These are phyloP conservation scores for Neogale vison DNA, from an alignment of 2,113 vertebrate genomes.

Conservation along the genomic window DNA sequence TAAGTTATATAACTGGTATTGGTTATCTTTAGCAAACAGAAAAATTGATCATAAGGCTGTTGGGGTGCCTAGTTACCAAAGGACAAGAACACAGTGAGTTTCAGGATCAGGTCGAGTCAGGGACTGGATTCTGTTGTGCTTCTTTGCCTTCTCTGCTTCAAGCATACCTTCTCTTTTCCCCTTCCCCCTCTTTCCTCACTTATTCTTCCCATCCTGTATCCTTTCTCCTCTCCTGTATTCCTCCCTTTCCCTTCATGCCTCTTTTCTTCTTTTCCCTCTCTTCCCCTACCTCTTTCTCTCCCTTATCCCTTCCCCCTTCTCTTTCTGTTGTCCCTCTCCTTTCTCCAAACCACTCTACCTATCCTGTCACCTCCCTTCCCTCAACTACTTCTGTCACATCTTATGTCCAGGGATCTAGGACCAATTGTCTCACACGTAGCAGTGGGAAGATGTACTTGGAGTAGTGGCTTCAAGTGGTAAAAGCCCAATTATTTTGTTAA, in stretches of 20 bases:
- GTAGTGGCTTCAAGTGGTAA: background rate
- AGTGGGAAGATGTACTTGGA: background rate
- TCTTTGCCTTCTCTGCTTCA: background rate
- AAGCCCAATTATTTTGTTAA: background rate
- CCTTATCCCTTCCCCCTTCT: background rate
- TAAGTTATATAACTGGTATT: background rate
- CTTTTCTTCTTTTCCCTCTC: background rate
- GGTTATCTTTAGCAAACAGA: background rate
- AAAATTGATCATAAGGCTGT: background rate
- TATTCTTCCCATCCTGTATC: background rate
- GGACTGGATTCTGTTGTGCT: background rate
- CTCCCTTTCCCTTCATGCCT: background rate
- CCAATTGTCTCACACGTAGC: background rate
- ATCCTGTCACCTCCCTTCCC: accelerated
- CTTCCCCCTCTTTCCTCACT: too few relatives aligned
- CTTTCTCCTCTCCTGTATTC: background rate
- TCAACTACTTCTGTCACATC: background rate
- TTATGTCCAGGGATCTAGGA: background rate
- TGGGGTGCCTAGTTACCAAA: background rate
- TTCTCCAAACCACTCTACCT: background rate
- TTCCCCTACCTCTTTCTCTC: background rate
- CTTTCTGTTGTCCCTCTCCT: background rate
- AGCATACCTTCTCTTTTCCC: background rate
- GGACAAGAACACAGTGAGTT: background rate
- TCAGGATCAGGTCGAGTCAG: background rate